A percentile compares a stretch with the other conserved stretches of the same genome.
Evolutionary conservation across 2,888 invertebrate species (phyloP).

Genomic region (Acheta domesticus): DNA sequence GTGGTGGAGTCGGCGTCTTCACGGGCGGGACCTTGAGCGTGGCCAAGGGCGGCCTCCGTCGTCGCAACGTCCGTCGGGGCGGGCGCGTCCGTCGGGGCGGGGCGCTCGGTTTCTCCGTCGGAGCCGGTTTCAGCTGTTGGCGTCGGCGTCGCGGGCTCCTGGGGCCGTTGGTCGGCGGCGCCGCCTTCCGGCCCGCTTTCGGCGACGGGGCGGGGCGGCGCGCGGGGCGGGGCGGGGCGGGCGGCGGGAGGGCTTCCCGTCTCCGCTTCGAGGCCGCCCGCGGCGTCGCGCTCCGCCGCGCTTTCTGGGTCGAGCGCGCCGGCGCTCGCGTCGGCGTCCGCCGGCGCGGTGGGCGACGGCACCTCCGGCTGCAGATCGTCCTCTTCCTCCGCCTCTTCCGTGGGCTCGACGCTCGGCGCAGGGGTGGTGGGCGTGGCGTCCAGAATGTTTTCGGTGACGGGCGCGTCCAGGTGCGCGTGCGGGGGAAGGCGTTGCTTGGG

Average conservation of each 20-base stretch:
- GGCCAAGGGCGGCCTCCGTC: background rate
- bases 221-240: background rate
- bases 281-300: no score
- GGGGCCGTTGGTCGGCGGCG: background rate
- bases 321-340: background rate
- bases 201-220: background rate
- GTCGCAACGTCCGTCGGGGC: background rate
- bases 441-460: background rate
- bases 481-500: slow-evolving; percentile 23
- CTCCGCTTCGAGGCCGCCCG: no score
- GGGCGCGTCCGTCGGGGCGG: background rate
- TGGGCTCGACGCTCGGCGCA: background rate
- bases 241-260: background rate
- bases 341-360: background rate
- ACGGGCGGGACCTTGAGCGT: no score
- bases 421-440: background rate
- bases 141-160: background rate
- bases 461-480: slow-evolving; percentile 4
- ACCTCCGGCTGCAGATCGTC: background rate
- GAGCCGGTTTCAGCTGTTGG: background rate
- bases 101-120: background rate
- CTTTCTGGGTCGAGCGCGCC: background rate
- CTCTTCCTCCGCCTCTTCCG: no score
- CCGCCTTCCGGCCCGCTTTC: background rate
- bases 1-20: no score